Conservation (phyloP, 1,140 invertebrate species). For the Tenebrio molitor region DNA sequence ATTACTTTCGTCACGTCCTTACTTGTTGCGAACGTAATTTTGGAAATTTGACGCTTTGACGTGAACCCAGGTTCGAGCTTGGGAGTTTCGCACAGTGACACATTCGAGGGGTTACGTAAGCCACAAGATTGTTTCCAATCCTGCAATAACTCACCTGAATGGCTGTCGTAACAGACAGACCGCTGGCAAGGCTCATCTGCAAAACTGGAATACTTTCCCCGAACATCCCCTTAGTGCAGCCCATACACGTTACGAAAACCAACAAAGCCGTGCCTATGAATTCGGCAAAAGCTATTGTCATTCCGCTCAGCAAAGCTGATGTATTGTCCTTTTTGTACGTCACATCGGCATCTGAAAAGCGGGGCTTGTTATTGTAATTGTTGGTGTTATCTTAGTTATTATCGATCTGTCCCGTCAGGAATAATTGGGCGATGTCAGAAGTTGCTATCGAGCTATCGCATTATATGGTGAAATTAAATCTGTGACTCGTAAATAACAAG, state of each 20-base stretch:
- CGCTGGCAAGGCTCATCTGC: slow-evolving; percentile 57
- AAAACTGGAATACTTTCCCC: slow-evolving; percentile 52
- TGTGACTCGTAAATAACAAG: not conserved
- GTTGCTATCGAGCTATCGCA: not conserved
- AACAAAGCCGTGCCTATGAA: slow-evolving; percentile 66
- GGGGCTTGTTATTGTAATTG: slow-evolving; percentile 14
- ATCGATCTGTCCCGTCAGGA: not conserved
- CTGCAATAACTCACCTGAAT: slow-evolving; percentile 57
- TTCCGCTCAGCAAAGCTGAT: slow-evolving; percentile 42
- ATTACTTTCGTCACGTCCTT: too few species aligned
- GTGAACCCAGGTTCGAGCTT: too few species aligned
- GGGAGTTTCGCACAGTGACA: too few species aligned
- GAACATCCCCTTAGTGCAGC: slow-evolving; percentile 52
- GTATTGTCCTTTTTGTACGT: slow-evolving; percentile 37
- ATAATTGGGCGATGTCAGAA: not conserved
- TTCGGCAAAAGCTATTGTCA: slow-evolving; percentile 59
- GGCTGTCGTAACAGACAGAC: slow-evolving; percentile 57
- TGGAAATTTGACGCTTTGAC: too few species aligned
- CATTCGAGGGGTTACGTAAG: too few species aligned
- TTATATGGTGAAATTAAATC: not conserved
- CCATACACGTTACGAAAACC: slow-evolving; percentile 60
- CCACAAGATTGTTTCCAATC: too few species aligned
- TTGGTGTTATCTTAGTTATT: slow-evolving; percentile 2
- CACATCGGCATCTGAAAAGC: slow-evolving; percentile 21
- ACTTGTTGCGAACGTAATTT: too few species aligned